Evolutionary conservation across 2,888 invertebrate species (phyloP).

Genomic region (Anagyrus pseudococci): DNA sequence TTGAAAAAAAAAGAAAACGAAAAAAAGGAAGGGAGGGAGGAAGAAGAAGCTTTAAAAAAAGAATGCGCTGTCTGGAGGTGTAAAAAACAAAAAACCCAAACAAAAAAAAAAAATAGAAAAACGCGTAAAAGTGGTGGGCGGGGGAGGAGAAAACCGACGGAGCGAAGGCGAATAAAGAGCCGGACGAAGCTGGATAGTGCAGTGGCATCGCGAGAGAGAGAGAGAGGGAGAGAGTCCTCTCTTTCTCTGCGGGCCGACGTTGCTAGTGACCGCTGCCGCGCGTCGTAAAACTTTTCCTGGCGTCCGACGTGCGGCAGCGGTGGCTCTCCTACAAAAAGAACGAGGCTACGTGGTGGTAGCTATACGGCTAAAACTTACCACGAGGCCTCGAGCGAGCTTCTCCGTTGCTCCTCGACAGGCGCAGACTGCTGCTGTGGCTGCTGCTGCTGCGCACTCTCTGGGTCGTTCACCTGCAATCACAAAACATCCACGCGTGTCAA

Average conservation of each 20-base stretch:
- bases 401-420: slow-evolving; percentile 43
- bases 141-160: background rate
- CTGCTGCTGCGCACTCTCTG: slow-evolving; percentile 49
- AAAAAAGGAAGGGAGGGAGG: background rate
- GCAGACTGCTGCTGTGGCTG: slow-evolving; percentile 17
- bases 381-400: slow-evolving; percentile 43
- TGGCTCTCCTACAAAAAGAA: background rate
- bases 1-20: background rate
- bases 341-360: background rate
- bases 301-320: too few relatives aligned
- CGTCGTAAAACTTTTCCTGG: background rate
- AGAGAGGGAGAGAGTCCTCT: too few relatives aligned
- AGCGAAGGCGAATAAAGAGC: too few relatives aligned
- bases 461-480: slow-evolving; percentile 54
- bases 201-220: too few relatives aligned
- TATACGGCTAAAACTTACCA: slow-evolving; percentile 45
- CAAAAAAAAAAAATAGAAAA: background rate
- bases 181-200: too few relatives aligned
- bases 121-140: background rate
- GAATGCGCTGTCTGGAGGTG: too few relatives aligned
- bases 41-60: background rate
- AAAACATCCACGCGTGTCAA: background rate
- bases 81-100: background rate
- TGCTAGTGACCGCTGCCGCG: background rate
- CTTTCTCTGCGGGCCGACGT: too few relatives aligned